Base-by-base conservation (phyloP, 2,888 invertebrate genomes). In the Volucella inflata region DNA sequence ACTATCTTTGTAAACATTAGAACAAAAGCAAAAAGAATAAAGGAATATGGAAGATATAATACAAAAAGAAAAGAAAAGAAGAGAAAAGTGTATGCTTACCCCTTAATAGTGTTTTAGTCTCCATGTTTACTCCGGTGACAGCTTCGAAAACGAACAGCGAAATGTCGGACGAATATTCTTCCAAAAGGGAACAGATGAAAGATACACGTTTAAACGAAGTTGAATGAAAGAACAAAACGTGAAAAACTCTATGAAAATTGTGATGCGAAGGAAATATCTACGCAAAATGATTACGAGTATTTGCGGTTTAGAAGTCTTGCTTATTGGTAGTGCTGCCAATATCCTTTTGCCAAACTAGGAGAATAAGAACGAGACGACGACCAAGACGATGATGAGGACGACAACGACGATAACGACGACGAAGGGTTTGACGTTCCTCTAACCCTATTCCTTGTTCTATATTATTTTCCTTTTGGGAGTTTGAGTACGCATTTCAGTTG, bases 71-170 rank as follows among this genome's bases (percentile, higher is more conserved):
- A 42, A 10, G 62, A 51, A 57, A 71, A 10, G 14, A 62, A 42
- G 55, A 64, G 44, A 48, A 10, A 71, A 57, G 55, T 71, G 46
- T 74, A 74, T 77, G 87, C 88, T 87, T 87, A 88, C 88, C 87
- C 87, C 78, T 88, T 84, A 88, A 70, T 48, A 87, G 82, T 57
- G 80, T 87, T 81, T 87, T 87, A 87, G 87, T 80, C 85, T 87
- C 88, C 88, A 88, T 87, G 85, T 85, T 83, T 84, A 75, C 70
- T 65, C 80, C 80, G 80, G 75, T 80, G 84, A 71, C 60, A 80
- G 70, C 42, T 84, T 84, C 53, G 30, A 30, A 40, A 65, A 72
- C 59, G 67, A 30, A 62, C 40, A 40, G 30, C 42, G 51, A 65
- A 59, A 16, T 17, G 46, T 50, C 38, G 60, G 59, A 67, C 38